Percentiles rank a stretch among this genome's conserved stretches.
phyloP scores from a whole-genome alignment of 2,888 invertebrate species.

The Nemotelus nigrinus region DNA sequence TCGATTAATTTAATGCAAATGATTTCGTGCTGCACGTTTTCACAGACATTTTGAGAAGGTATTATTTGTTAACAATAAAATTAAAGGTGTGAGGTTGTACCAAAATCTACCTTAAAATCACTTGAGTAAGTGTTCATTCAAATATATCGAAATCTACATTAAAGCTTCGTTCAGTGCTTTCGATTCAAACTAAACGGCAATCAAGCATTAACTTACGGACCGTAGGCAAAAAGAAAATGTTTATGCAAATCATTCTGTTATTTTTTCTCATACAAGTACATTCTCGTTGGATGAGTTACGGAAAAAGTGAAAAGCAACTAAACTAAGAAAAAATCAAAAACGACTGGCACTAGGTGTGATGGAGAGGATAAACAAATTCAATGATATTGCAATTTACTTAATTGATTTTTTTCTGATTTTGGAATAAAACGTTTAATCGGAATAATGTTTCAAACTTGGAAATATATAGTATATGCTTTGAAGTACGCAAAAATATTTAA shows the following conservation, averaged over 20 bases:
- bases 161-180: not conserved
- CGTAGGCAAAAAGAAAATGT: not conserved
- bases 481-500: slow-evolving; percentile 34
- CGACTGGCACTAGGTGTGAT: slow-evolving; percentile 50
- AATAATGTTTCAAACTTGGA: slow-evolving; percentile 12
- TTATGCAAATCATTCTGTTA: too few species aligned
- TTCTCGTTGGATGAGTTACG: not conserved
- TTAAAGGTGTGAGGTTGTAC: too few species aligned
- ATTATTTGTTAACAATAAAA: too few species aligned
- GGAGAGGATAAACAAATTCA: slow-evolving; percentile 45
- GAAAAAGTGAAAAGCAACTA: too few species aligned
- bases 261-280: not conserved
- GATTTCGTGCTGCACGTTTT: too few species aligned
- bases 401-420: slow-evolving; percentile 4
- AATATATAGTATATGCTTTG: slow-evolving; percentile 28
- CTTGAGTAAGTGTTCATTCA: too few species aligned
- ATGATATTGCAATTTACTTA: slow-evolving; percentile 24
- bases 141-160: too few species aligned
- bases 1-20: too few species aligned
- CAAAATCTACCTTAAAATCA: too few species aligned
- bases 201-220: slow-evolving; percentile 12
- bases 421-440: slow-evolving; percentile 3
- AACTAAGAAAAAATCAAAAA: too few species aligned
- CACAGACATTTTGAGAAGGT: too few species aligned
- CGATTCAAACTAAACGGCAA: not conserved